Conservation (phyloP, 2,797 vertebrate species). For the Anguilla marmorata region DNA sequence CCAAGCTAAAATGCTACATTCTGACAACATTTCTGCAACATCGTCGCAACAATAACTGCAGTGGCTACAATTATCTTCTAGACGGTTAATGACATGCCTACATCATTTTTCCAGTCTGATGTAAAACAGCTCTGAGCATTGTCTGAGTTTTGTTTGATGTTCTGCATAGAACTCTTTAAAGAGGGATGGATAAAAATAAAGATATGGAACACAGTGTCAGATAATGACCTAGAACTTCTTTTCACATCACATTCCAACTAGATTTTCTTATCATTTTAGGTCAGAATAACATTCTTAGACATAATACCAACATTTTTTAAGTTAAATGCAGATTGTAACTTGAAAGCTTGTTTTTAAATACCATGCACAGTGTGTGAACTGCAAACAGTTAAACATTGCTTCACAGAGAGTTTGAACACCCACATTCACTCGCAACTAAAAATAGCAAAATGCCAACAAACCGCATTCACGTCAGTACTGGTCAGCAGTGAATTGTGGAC, state of each 20-base stretch:
- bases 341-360: background rate
- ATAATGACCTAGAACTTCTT: background rate
- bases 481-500: conserved; percentile 34
- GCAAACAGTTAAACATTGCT: background rate
- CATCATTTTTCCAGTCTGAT: background rate
- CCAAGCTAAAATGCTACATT: background rate
- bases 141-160: conserved; percentile 5
- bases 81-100: background rate
- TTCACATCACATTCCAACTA: background rate
- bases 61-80: background rate
- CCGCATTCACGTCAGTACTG: conserved; percentile 46
- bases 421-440: conserved; percentile 31
- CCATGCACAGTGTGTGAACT: background rate
- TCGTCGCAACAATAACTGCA: background rate
- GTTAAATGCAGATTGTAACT: background rate
- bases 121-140: background rate
- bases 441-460: conserved; percentile 33
- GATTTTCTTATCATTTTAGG: background rate
- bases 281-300: background rate
- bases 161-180: background rate
- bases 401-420: conserved; percentile 22
- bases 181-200: background rate
- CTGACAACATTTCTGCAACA: background rate
- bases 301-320: background rate
- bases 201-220: background rate